phyloP scores from a whole-genome alignment of 1,140 invertebrate genomes.

The Medauroidea extradentata region DNA sequence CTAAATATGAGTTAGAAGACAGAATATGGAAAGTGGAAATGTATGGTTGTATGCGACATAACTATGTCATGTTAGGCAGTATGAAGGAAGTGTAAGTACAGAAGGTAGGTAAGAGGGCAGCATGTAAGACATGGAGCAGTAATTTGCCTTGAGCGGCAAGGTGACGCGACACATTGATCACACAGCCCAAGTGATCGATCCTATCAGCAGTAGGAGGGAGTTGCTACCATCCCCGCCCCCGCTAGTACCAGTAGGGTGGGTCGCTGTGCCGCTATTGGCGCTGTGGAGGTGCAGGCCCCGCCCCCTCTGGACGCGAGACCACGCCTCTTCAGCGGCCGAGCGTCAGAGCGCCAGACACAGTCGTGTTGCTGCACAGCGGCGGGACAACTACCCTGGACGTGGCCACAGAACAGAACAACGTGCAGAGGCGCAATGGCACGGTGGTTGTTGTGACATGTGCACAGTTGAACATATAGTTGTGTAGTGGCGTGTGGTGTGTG shows the following conservation, averaged over 20 bases:
- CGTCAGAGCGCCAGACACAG: not conserved
- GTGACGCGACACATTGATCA: no score
- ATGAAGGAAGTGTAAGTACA: no score
- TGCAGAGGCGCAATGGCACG: slow-evolving; percentile 8
- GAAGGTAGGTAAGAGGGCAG: no score
- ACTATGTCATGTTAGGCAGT: no score
- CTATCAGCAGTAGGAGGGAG: not conserved
- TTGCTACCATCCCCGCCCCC: no score
- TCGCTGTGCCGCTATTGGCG: slow-evolving; percentile 56
- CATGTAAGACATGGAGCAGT: no score
- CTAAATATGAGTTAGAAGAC: no score
- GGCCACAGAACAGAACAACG: not conserved
- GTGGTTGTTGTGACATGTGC: not conserved
- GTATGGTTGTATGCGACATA: no score
- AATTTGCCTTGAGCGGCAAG: no score
- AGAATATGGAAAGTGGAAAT: no score
- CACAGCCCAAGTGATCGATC: slow-evolving; percentile 13
- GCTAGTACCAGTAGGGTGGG: no score
- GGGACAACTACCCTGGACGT: not conserved
- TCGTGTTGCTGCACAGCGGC: not conserved
- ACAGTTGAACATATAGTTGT: not conserved
- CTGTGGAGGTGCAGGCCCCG: slow-evolving; percentile 55
- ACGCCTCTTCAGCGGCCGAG: not conserved
- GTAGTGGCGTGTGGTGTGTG: not conserved
- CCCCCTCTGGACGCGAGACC: not conserved